Conservation (phyloP, 2,797 vertebrate genomes). For the Diceros bicornis region DNA sequence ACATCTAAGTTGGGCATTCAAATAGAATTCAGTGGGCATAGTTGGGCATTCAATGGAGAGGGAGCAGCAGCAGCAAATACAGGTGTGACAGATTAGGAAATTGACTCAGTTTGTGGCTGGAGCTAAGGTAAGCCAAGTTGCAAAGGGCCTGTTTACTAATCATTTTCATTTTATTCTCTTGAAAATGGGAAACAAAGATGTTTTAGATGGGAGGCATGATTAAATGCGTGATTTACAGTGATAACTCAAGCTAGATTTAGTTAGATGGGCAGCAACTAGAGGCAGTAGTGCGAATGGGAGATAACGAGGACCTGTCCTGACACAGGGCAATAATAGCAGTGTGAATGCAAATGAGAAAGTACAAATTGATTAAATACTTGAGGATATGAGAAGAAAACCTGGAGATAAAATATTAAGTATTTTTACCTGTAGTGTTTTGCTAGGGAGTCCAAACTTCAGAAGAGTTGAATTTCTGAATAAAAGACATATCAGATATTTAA, state of each 20-base stretch:
- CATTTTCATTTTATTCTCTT: neutral
- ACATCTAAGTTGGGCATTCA: neutral
- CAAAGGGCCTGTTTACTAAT: neutral
- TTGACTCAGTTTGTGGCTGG: neutral
- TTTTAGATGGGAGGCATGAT: neutral
- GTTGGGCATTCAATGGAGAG: neutral
- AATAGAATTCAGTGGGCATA: neutral
- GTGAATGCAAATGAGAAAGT: neutral
- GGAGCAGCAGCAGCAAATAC: neutral
- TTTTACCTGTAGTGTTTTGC: neutral
- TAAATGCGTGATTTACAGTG: neutral
- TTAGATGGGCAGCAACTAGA: neutral
- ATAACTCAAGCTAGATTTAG: slow-evolving; percentile 20
- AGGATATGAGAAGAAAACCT: neutral
- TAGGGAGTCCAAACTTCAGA: neutral
- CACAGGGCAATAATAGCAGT: neutral
- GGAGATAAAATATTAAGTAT: neutral
- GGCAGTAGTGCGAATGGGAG: neutral
- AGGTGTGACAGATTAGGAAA: neutral
- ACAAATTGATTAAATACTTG: neutral
- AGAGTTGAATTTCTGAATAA: slow-evolving; percentile 49
- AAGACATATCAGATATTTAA: slow-evolving; percentile 6
- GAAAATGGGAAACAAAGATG: slow-evolving; percentile 26
- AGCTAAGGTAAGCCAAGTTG: neutral
- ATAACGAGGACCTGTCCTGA: neutral